These are phyloP conservation scores for Eufriesea mexicana DNA, from an alignment of 1,140 invertebrate genomes.

Conservation along the genomic window DNA sequence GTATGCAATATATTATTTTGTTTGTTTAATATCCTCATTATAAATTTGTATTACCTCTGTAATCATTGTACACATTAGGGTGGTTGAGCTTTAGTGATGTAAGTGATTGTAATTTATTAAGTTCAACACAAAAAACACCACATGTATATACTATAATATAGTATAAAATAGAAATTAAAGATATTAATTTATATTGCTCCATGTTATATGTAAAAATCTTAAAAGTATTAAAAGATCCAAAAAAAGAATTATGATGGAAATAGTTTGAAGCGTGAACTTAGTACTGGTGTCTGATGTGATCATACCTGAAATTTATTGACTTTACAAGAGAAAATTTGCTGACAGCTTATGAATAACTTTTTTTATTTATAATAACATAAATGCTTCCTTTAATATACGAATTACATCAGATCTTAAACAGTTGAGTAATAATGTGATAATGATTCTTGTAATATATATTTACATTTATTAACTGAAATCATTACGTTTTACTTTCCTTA, in stretches of 20 bases:
- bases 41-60: constrained; percentile 45
- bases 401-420: constrained; percentile 1
- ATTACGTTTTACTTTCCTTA: neutral
- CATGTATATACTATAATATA: constrained; percentile 19
- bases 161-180: constrained; percentile 36
- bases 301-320: constrained; percentile 19
- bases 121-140: constrained; percentile 9
- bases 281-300: neutral
- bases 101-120: neutral
- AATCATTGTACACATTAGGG: neutral
- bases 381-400: neutral
- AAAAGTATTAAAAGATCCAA: neutral
- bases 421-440: neutral
- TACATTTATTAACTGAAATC: neutral
- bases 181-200: constrained; percentile 1
- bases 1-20: neutral
- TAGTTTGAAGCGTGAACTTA: neutral
- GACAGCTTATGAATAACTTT: constrained; percentile 26
- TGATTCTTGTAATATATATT: neutral
- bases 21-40: neutral
- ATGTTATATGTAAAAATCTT: constrained; percentile 13
- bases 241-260: neutral
- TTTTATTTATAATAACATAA: constrained; percentile 8
- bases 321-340: constrained; percentile 28
- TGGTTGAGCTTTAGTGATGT: neutral